A percentile compares a stretch with the other conserved stretches of the same genome.
phyloP scores from a whole-genome alignment of 2,888 invertebrate species.

The Drosophila rellima region DNA sequence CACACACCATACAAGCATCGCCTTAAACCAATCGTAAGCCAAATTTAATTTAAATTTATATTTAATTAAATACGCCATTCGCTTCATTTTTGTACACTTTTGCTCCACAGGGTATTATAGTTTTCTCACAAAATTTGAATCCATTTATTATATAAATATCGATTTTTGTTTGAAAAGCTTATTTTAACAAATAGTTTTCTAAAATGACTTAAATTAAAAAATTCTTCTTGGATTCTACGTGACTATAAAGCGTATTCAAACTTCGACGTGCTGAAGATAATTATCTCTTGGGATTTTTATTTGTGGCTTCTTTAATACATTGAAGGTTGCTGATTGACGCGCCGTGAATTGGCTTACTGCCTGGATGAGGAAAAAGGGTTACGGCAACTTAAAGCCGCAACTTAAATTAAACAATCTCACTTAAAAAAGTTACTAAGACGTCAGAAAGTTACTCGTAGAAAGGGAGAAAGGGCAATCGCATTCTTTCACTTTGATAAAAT shows the following conservation, averaged over 20 bases:
- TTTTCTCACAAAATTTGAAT: not conserved
- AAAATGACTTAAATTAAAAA: too few species aligned
- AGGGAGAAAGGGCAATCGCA: too few species aligned
- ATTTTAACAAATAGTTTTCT: too few species aligned
- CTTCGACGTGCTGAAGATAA: not conserved
- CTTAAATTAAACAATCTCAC: constrained; percentile 14
- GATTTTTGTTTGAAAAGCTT: too few species aligned
- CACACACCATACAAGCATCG: too few species aligned
- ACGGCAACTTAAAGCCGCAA: constrained; percentile 5
- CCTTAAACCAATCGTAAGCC: too few species aligned
- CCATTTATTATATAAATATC: too few species aligned
- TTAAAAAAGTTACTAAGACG: constrained; percentile 10
- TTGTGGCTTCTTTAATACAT: constrained; percentile 14
- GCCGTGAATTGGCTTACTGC: constrained; percentile 1
- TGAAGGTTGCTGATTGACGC: constrained; percentile 7
- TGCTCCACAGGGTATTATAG: not conserved
- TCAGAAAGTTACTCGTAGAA: too few species aligned
- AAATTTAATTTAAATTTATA: too few species aligned
- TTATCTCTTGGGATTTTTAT: not conserved
- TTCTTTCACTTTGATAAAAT: too few species aligned
- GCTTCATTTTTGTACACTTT: not conserved
- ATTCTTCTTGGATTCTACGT: not conserved
- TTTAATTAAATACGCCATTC: too few species aligned
- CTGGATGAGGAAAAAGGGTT: not conserved
- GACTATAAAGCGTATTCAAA: not conserved